A percentile compares a stretch with the other conserved stretches of the same genome.
Evolutionary conservation across 2,888 invertebrate genomes (phyloP).

Genomic region (Ophraella communa): DNA sequence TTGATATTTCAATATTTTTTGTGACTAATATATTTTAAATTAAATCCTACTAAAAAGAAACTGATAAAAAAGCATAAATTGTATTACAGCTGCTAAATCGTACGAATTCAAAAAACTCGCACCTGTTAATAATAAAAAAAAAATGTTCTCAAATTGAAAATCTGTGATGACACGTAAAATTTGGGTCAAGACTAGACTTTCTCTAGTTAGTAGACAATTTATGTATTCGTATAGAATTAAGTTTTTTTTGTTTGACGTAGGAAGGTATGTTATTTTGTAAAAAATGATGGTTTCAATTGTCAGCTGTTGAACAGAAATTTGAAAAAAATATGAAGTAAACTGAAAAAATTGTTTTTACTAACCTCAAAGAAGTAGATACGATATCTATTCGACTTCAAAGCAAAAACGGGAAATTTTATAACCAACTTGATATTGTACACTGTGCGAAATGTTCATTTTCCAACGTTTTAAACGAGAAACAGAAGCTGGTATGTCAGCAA

Average conservation of each 20-base stretch:
- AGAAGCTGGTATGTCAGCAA: conserved; percentile 29
- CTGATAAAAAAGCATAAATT: no score
- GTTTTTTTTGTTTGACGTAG: no score
- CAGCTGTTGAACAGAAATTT: conserved; percentile 9
- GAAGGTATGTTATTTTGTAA: no score
- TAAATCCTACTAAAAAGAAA: no score
- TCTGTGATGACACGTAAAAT: background rate
- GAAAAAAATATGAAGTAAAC: conserved; percentile 16
- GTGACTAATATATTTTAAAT: no score
- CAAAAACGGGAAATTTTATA: conserved; percentile 45
- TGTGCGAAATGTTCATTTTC: conserved; percentile 49
- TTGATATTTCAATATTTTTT: no score
- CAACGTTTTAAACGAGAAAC: conserved; percentile 32
- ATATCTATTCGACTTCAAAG: conserved; percentile 47
- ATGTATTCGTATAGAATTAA: no score
- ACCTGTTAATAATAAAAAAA: background rate
- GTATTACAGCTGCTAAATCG: no score
- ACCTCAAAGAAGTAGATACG: conserved; percentile 5
- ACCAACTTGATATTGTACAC: conserved; percentile 41
- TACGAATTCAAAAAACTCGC: background rate
- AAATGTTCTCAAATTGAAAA: background rate
- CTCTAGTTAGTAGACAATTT: background rate
- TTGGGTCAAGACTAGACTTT: conserved; percentile 5
- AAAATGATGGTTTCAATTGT: background rate
- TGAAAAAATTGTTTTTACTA: conserved; percentile 6